Percentiles rank a stretch among this genome's conserved stretches.
These are phyloP conservation scores for Cyprinodon brontotheroides DNA, from an alignment of 2,113 vertebrate species.

Conservation along the genomic window DNA sequence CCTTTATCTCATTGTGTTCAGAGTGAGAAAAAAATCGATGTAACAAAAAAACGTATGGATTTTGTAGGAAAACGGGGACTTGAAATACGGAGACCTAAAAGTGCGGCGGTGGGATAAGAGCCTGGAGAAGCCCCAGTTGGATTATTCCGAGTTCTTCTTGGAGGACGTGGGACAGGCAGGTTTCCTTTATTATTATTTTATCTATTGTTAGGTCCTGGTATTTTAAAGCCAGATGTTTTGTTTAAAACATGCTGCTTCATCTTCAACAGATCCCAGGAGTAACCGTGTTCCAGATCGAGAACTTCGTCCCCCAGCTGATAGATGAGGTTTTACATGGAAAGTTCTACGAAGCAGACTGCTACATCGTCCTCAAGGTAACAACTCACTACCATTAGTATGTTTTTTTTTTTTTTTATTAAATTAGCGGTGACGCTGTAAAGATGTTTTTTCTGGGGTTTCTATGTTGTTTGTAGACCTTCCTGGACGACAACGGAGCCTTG, in stretches of 20 bases:
- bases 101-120: conserved; percentile 92
- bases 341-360: conserved; percentile 98
- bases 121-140: conserved; percentile 92
- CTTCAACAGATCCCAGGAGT: conserved; percentile 82
- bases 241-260: background rate
- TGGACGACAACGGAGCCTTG: conserved; percentile 90
- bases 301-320: conserved; percentile 88
- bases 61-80: conserved; percentile 85
- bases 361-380: conserved; percentile 94
- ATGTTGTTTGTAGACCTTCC: conserved; percentile 80
- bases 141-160: conserved; percentile 95
- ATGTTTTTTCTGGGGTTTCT: background rate
- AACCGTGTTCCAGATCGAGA: conserved; percentile 95
- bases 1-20: too few species aligned
- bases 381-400: background rate
- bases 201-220: background rate
- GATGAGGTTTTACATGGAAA: conserved; percentile 91
- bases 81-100: conserved; percentile 84
- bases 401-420: background rate
- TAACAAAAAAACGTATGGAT: background rate
- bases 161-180: conserved; percentile 89
- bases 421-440: background rate
- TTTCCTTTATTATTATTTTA: background rate
- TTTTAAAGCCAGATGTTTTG: too few species aligned
- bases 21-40: background rate